Evolutionary conservation across 2,888 invertebrate genomes (phyloP).

Genomic region (Diabrotica balteata): DNA sequence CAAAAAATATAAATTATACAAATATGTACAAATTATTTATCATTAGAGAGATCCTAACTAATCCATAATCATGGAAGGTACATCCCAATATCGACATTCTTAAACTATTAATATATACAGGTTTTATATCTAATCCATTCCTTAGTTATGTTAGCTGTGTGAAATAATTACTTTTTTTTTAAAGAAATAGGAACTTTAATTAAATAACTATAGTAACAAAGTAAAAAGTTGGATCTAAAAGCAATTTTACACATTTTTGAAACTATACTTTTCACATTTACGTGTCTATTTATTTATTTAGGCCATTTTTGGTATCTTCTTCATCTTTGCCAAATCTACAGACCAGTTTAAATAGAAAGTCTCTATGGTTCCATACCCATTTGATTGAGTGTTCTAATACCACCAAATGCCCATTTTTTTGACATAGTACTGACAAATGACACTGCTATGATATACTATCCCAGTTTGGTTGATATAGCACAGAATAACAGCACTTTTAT

Average conservation of each 20-base stretch:
- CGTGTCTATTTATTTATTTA: too few species aligned
- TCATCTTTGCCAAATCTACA: too few species aligned
- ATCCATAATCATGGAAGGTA: constrained; percentile 25
- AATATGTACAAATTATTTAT: constrained; percentile 48
- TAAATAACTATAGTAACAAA: background rate
- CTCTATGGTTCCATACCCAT: too few species aligned
- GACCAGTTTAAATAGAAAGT: too few species aligned
- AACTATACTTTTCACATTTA: too few species aligned
- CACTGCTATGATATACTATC: too few species aligned
- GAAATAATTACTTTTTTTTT: constrained; percentile 5
- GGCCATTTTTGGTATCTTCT: too few species aligned
- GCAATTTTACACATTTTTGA: background rate
- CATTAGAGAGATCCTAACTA: constrained; percentile 41
- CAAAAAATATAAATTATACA: constrained; percentile 33
- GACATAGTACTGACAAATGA: too few species aligned
- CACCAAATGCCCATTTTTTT: too few species aligned
- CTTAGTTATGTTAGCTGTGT: constrained; percentile 15
- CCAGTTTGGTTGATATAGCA: too few species aligned
- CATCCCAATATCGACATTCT: constrained; percentile 29
- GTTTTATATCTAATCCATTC: constrained; percentile 23
- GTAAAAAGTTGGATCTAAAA: background rate
- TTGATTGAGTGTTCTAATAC: too few species aligned
- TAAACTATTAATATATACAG: constrained; percentile 32
- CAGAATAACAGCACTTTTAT: too few species aligned
- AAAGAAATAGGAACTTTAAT: constrained; percentile 20